A percentile compares a stretch with the other conserved stretches of the same genome.
phyloP scores from a whole-genome alignment of 2,113 vertebrate genomes.

The Passerina amoena region DNA sequence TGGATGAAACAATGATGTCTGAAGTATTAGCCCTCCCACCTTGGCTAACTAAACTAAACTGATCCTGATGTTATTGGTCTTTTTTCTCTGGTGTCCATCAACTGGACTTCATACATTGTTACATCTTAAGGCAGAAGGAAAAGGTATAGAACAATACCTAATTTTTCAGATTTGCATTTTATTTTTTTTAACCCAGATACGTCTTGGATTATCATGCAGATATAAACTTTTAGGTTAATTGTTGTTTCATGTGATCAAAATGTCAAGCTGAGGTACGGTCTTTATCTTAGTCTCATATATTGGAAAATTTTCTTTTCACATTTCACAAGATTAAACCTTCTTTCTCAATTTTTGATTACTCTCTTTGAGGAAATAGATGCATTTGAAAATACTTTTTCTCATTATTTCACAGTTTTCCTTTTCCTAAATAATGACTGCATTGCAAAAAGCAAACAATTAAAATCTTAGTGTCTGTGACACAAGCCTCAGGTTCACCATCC shows the following conservation, averaged over 20 bases:
- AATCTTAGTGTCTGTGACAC: not conserved
- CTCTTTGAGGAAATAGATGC: not conserved
- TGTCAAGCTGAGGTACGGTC: not conserved
- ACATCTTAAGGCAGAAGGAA: not conserved
- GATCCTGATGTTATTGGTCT: not conserved
- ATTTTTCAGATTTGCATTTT: accelerated
- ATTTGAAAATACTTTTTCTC: not conserved
- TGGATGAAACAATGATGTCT: not conserved
- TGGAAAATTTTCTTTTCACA: not conserved
- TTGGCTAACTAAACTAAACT: not conserved
- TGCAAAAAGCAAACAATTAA: not conserved
- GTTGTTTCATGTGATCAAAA: not conserved
- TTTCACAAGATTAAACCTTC: not conserved
- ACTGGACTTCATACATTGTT: not conserved
- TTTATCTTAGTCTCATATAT: not conserved
- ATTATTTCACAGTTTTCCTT: not conserved
- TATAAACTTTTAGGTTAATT: not conserved
- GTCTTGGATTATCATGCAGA: not conserved
- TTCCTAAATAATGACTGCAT: not conserved
- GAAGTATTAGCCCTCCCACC: not conserved
- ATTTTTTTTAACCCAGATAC: not conserved
- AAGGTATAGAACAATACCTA: not conserved
- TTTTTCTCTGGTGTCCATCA: not conserved
- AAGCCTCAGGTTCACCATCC: not conserved
- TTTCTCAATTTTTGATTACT: not conserved